Base-by-base conservation (phyloP, 2,797 vertebrate genomes). In the Onychomys arenicola region DNA sequence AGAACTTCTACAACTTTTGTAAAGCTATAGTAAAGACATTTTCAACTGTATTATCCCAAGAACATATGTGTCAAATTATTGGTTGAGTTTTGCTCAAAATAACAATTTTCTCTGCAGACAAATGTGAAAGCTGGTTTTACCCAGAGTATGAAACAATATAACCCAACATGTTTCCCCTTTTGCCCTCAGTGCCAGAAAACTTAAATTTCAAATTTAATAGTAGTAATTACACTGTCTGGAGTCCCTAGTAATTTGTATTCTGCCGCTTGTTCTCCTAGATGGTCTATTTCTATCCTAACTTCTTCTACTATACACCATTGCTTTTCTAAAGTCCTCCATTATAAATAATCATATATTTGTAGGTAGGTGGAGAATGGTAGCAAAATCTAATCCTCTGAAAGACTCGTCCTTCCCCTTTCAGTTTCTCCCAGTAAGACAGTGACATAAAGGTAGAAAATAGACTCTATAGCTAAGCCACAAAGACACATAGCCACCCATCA, bases 71-170 rank as follows among this genome's bases (percentile, higher is more conserved):
- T 84, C 91, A 96, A 96, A 94, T 90, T 93, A 93, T 37, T 93
- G 61, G 43, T 94, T 92, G 43, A 95, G 80, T 94, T 96, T 73
- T 93, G 84, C 75, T 88, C 12, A 85, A 96, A 96, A 94, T 93
- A 97, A 89, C 71, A 95, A 55, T 93, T 92, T 88, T 97, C 96
- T 97, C 92, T 61, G 43, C 55, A 95, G 90, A 95, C 34, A 96
- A 97, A 92, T 93, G 67, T 85, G n/a, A 90, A 96, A 90, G 71
- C 82, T 96, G 52, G 88, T 96, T 96, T 96, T 90, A 94, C 73
- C 10, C 59, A 94, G 80, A 96, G 94, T 80, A 93, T 93, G 78
- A 91, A 93, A 92, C 75, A 76, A 63, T 21, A 27, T 71, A 57
- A 46, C 59, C 90, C 71, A 94, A 78, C 25, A 49, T 71, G 59